Base-by-base conservation (phyloP, 2,888 invertebrate species). In the Sthenelais limicola region DNA sequence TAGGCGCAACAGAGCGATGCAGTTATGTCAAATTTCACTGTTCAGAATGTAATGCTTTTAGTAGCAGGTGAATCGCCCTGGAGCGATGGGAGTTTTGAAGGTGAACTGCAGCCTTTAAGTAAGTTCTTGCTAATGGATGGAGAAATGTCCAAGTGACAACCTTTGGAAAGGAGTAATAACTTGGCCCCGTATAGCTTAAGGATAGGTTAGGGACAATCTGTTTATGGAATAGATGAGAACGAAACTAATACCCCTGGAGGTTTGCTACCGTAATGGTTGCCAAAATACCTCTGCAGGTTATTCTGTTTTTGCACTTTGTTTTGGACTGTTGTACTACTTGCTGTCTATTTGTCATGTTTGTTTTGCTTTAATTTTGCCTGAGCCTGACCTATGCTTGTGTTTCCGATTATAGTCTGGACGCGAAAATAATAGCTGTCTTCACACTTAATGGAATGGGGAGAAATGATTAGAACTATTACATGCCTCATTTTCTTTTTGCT, bases 301-400 rank as follows among this genome's bases (percentile, higher is more conserved):
- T 28, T 18, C 43, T 43, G 9, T 56, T 56, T 56, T 56, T 56
- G 56, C 33, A 56, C 56, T 56, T 56, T 56, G 56, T 56, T 56
- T 56, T 56, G 56, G 56, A 32, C 30, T 5, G 48, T 12, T 21
- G 56, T 56, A 32, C 32, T 56, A 56, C 49, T 18, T 21, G 32
- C n/a, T 32, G 12, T 18, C 30, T 33, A 56, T 56, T 56, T 56
- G 56, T 56, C 33, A 56, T 56, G 56, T 56, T 56, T 56, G 56
- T 56, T 56, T 56, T 56, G 32, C 56, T 28, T 18, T n/a, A n/a
- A n/a, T n/a, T n/a, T n/a, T n/a, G n/a, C n/a, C n/a, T n/a, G n/a
- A n/a, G n/a, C n/a, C n/a, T n/a, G n/a, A n/a, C n/a, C n/a, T n/a
- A n/a, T n/a, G n/a, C n/a, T n/a, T n/a, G n/a, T n/a, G n/a, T n/a